phyloP scores from a whole-genome alignment of 2,888 invertebrate species.

The Liposcelis brunnea region DNA sequence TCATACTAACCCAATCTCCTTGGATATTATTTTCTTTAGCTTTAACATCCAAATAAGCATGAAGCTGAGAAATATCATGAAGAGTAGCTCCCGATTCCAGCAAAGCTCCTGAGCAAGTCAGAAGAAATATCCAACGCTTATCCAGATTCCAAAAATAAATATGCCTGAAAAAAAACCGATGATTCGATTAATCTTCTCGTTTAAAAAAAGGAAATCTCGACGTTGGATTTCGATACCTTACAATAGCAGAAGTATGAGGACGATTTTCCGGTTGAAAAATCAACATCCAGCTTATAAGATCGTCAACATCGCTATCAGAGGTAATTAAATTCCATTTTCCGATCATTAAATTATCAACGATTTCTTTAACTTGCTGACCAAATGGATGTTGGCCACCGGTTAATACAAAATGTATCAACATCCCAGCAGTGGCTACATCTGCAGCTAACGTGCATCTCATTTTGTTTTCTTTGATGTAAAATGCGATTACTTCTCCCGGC shows the following conservation, averaged over 20 bases:
- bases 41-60: slow-evolving; percentile 21
- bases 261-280: slow-evolving; percentile 23
- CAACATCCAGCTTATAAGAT: slow-evolving; percentile 27
- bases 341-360: slow-evolving; percentile 24
- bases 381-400: slow-evolving; percentile 27
- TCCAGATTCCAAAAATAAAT: slow-evolving; percentile 19
- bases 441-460: slow-evolving; percentile 23
- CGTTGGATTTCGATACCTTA: slow-evolving; percentile 23
- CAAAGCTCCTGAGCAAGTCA: slow-evolving; percentile 26
- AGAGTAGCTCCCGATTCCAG: slow-evolving; percentile 19
- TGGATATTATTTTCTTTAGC: slow-evolving; percentile 22
- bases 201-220: too few relatives aligned
- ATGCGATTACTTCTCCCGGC: slow-evolving; percentile 24
- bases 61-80: slow-evolving; percentile 22
- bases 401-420: slow-evolving; percentile 25
- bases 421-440: slow-evolving; percentile 26
- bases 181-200: too few relatives aligned
- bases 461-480: slow-evolving; percentile 12
- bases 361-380: slow-evolving; percentile 23
- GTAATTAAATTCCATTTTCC: slow-evolving; percentile 19
- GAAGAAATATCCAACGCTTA: slow-evolving; percentile 25
- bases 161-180: slow-evolving; percentile 15
- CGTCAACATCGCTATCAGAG: slow-evolving; percentile 22
- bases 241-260: slow-evolving; percentile 24
- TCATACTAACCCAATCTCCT: slow-evolving; percentile 23